Base-by-base conservation (phyloP, 2,888 invertebrate species). In the Sminthurinus aureus region DNA sequence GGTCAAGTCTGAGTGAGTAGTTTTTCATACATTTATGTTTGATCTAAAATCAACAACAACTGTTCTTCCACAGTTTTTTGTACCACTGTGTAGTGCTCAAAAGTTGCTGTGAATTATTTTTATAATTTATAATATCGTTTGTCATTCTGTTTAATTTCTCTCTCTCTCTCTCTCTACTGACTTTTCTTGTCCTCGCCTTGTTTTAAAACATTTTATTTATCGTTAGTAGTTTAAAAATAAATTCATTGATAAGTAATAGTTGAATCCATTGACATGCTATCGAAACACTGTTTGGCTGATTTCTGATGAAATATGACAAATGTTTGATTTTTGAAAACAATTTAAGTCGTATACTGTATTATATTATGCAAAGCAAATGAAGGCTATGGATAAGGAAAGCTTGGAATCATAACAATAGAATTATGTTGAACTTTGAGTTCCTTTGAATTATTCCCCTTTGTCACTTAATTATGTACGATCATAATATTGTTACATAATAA, bases 271-370 rank as follows among this genome's bases (percentile, higher is more conserved):
- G 20, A 73, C n/a, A 74, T 52, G 15, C 52, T 83, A 18, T 67
- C 66, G 76, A 84, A 79, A 87, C 87, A 87, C 88, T 88, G 87
- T 86, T 88, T 88, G 88, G 88, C 88, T 88, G 88, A 88, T 85
- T 86, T 84, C 81, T 71, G 75, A 74, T 51, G 4, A 52, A 26
- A 74, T 67, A 67, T 67, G 67, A 20, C 67, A 76, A 76, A 82
- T n/a, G 64, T 78, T 58, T 51, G 58, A 52, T 78, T 22, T 69
- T 20, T 69, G 22, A 20, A 69, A 15, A 58, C n/a, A 69, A 22
- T 22, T 69, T 69, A 69, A 69, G 69, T 69, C 22, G n/a, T 26
- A 24, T 26, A 24, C 15, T 24, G 24, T 71, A 24, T 11, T n/a
- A 2, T 58, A 58, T 58, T 58, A 15, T 58, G 58, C 13, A 58